phyloP scores from a whole-genome alignment of 2,797 vertebrate genomes.

The Macropus fuliginosus region DNA sequence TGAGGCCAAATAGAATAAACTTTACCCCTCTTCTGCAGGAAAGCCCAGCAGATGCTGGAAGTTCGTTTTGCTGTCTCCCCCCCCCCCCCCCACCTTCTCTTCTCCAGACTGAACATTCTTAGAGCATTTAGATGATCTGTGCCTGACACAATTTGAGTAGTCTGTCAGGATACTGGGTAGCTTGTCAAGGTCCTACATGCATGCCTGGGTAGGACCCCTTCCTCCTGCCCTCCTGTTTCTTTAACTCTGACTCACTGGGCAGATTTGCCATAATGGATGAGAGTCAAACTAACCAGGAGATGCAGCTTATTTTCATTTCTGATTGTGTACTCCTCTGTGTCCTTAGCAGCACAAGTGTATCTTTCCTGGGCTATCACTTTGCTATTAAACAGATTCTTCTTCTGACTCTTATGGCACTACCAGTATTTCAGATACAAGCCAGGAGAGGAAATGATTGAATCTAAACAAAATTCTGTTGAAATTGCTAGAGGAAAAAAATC shows the following conservation, averaged over 20 bases:
- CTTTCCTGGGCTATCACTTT: not conserved
- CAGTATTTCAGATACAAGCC: conserved; percentile 52
- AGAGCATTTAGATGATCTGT: not conserved
- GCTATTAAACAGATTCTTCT: not conserved
- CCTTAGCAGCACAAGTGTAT: not conserved
- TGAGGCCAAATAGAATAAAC: not conserved
- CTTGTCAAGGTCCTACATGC: not conserved
- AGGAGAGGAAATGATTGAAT: conserved; percentile 53
- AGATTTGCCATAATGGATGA: not conserved
- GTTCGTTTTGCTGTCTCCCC: not conserved
- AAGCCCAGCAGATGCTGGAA: not conserved
- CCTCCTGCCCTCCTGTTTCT: not conserved
- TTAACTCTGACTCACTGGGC: not conserved
- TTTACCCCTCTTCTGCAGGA: not conserved
- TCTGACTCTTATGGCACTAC: not conserved
- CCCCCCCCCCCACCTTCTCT: not conserved
- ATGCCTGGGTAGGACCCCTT: not conserved
- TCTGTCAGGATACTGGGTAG: not conserved
- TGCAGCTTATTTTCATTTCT: not conserved
- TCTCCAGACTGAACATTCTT: not conserved
- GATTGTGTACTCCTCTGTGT: not conserved
- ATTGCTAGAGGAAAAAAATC: conserved; percentile 5
- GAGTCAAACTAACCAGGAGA: not conserved
- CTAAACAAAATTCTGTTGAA: conserved; percentile 42
- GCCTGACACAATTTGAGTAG: not conserved